Evolutionary conservation across 1,140 invertebrate genomes (phyloP), one percentile per base, ranked within the genome.

Genomic region (Mycetomoellerius zeteki): DNA sequence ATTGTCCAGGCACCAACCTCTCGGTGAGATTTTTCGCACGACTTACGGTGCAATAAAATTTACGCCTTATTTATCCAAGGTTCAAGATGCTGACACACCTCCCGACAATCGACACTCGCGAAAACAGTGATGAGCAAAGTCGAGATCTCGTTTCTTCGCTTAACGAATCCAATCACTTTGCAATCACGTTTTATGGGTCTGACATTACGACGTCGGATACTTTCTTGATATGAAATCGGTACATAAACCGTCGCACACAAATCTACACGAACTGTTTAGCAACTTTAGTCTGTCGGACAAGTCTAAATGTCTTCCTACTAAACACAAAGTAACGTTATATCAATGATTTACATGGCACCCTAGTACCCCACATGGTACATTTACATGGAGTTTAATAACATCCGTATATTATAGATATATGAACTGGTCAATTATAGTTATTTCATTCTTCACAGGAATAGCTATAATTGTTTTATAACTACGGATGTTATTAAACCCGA

Each of bases 171-270:
- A 19, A n/a, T 37, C 33, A 37, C 58, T 7, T 8, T 60, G 19
- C 6, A 19, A 78, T 50, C 5, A 4, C 16, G 10, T 75, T 37
- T 50, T n/a, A 8, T 27, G 5, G 19, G 19, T 21, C 21, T 47
- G 56, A 19, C 21, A 6, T 43, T 33, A 52, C 7, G 73, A 33
- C 21, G 19, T 27, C 78, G 65, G 24, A 72, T 47, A 72, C 33
- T 82, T 82, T 58, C 67, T 52, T 33, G n/a, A 27, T 24, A 21
- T 54, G 30, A 58, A 72, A 60, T 30, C 16, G 21, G 65, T 12
- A 21, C 21, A 33, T 21, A 67, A 8, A 10, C 33, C 21, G 30
- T 72, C n/a, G 24, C 80, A 58, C 52, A 47, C 65, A 60, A 82
- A 72, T 71, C 24, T 56, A 58, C 78, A 43, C 3, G n/a, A 67